Base-by-base conservation (phyloP, 2,113 vertebrate species). In the Trichechus manatus region DNA sequence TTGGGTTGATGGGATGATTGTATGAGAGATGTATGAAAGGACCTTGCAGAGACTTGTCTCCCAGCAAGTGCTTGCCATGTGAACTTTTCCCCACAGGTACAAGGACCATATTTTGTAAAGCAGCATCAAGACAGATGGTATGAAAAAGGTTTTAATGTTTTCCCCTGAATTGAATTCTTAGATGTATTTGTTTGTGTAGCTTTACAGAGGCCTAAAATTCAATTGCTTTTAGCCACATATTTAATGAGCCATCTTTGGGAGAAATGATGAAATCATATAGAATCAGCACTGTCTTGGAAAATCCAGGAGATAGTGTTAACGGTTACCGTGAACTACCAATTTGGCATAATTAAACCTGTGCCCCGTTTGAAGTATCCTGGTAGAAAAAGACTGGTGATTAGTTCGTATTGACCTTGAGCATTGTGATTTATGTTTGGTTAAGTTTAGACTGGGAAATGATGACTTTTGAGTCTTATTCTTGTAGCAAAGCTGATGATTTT, bases 131-230 rank as follows among this genome's bases (percentile, higher is more conserved):
- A 61, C 63, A 95, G 93, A 82, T 93, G 92, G 72, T 77, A 19
- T 89, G 63, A n/a, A 66, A 74, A 88, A 70, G 70, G 63, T 53
- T 96, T 94, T 87, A 31, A 19, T 27, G 44, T 13, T 20, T 42
- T 47, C 39, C 39, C 25, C 6, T 47, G 44, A 66, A 33, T 44
- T 93, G 44, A 66, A 33, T 44, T 93, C 42, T 66, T 74, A 9
- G n/a, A 9, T 70, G 22, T 77, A 36, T 91, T 96, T 94, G 78
- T 94, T 88, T 87, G 78, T 91, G 81, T 96, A 86, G 36, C 68
- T 86, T 93, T 92, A 33, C 47, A 91, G 77, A 94, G 39, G 33
- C 31, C 70, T 94, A 23, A 42, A 11, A 53, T 77, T 91, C 39
- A 70, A 2, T 87, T 94, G 74, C 42, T 83, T 97, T 94, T 92